Base-by-base conservation (phyloP, 2,113 vertebrate genomes). In the Hucho hucho region DNA sequence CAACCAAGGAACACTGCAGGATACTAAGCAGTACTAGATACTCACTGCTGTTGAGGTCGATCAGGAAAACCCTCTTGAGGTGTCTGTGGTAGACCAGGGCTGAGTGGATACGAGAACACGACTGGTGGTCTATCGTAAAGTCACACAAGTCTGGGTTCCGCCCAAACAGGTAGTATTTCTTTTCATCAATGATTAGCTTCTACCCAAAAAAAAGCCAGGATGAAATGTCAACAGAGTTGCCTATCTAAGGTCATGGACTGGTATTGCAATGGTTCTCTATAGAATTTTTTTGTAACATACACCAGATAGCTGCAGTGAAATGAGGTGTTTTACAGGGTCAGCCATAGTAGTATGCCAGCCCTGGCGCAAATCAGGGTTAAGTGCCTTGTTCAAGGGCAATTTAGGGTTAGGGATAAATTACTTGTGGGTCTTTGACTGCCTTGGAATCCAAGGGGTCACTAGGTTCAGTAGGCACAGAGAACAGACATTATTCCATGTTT, bases 31-130 rank as follows among this genome's bases (percentile, higher is more conserved):
- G 4, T 7, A 37, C 18, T 64, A 14, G 4, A 29, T 80, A 95
- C 95, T 95, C 92, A 97, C 95, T 97, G 92, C 95, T 97, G 90
- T 96, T 96, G 82, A 97, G 95, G 88, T 97, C 95, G 81, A 97
- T 96, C 82, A 97, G 93, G 89, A 97, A 97, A 88, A 96, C 94
- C 81, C 95, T 94, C 92, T 96, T 97, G 80, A 97, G 93, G 84
- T 97, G 95, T 84, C 96, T 94, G 92, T 97, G 95, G 89, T 96
- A 96, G 81, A 96, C 94, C 86, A 97, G 91, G 32, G 95, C 95
- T 72, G 95, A 93, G 58, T 97, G 95, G 81, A 96, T 94, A 61
- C 95, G 93, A 63, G 95, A 97, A 83, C 95, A 97, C 70, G 95
- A 97, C 89, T 97, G 95, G 88, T 96, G 95, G 86, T 96, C 95